phyloP scores from a whole-genome alignment of 2,888 invertebrate genomes.

The Bruchidius siliquastri region DNA sequence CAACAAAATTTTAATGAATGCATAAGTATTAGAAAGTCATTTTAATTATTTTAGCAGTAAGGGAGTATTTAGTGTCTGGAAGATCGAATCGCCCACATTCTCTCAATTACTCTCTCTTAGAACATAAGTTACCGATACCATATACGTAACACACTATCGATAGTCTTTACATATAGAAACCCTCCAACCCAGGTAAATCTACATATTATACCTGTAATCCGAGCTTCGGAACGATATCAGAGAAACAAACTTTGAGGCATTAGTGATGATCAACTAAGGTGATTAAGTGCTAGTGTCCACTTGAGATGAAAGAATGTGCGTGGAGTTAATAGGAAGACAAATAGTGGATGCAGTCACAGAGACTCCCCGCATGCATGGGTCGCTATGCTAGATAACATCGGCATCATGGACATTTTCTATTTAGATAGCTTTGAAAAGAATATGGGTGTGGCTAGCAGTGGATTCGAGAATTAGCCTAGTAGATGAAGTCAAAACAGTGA shows the following conservation, averaged over 20 bases:
- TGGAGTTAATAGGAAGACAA: neutral
- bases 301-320: neutral
- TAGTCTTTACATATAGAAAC: too few relatives aligned
- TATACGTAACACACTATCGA: too few relatives aligned
- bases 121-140: too few relatives aligned
- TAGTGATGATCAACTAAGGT: neutral
- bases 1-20: too few relatives aligned
- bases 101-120: too few relatives aligned
- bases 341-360: neutral
- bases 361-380: neutral
- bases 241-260: neutral
- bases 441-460: neutral
- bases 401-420: neutral
- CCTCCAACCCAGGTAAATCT: neutral
- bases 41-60: too few relatives aligned
- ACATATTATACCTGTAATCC: neutral
- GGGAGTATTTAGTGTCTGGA: too few relatives aligned
- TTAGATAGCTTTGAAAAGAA: neutral
- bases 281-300: neutral
- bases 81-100: too few relatives aligned
- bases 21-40: too few relatives aligned
- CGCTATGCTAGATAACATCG: neutral
- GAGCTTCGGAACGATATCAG: neutral
- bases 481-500: neutral
- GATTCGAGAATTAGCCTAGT: neutral